These are phyloP conservation scores for Monodelphis domestica DNA, from an alignment of 2,797 vertebrate species.

Conservation along the genomic window DNA sequence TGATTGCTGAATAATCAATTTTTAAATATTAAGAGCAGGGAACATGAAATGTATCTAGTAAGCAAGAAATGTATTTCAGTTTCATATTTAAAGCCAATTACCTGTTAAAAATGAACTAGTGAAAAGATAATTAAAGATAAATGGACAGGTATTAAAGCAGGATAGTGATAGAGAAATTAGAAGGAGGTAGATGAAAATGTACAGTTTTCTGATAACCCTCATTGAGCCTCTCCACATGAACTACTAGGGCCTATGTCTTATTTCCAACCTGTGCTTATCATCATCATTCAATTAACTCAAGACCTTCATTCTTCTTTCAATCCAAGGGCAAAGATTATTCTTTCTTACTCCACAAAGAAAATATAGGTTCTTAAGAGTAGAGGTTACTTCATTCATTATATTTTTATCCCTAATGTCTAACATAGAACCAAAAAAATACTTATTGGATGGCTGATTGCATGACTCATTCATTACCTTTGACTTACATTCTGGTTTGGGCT, in stretches of 20 bases:
- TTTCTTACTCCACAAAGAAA: background rate
- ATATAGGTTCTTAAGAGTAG: background rate
- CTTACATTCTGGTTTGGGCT: background rate
- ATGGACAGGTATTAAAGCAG: background rate
- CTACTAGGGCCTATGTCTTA: no score
- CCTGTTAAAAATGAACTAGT: background rate
- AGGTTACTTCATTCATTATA: background rate
- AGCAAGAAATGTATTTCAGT: slow-evolving; percentile 8
- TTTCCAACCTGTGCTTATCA: background rate
- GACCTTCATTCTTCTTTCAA: background rate
- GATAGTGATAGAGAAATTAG: background rate
- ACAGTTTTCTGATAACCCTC: background rate
- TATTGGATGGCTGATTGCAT: background rate
- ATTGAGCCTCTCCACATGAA: background rate
- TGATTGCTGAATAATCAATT: slow-evolving; percentile 40
- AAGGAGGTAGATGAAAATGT: background rate
- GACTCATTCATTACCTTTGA: background rate
- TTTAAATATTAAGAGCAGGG: slow-evolving; percentile 25
- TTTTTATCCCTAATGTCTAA: background rate
- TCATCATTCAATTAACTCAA: background rate
- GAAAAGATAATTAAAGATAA: background rate
- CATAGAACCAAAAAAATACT: background rate
- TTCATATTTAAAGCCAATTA: background rate
- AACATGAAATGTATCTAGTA: background rate
- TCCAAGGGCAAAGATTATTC: background rate